A percentile compares a stretch with the other conserved stretches of the same genome.
These are phyloP conservation scores for Leistus spinibarbis DNA, from an alignment of 2,888 invertebrate genomes.

Conservation along the genomic window DNA sequence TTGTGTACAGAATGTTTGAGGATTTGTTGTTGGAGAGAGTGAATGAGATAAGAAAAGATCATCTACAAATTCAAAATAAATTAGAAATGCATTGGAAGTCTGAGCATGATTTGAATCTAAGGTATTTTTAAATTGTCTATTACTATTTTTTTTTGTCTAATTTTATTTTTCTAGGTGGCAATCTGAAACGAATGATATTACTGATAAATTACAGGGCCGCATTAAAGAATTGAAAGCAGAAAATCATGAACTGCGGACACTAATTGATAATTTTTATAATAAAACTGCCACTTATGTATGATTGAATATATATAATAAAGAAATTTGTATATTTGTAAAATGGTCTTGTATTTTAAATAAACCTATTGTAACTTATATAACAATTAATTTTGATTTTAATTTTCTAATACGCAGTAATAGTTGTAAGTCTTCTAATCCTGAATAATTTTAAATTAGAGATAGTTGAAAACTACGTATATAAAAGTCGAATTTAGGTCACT, in stretches of 20 bases:
- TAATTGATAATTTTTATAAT: background rate
- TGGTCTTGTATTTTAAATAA: background rate
- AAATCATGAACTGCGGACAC: conserved; percentile 53
- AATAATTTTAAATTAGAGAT: background rate
- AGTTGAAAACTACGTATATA: no score
- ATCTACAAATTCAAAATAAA: conserved; percentile 56
- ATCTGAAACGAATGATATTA: conserved; percentile 66
- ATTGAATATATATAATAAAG: background rate
- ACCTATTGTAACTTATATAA: background rate
- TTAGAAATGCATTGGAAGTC: conserved; percentile 64
- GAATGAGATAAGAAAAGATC: conserved; percentile 43
- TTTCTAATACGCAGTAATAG: background rate
- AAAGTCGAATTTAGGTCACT: no score
- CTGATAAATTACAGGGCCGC: conserved; percentile 65
- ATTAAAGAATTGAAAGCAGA: conserved; percentile 63
- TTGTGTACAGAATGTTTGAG: conserved; percentile 40
- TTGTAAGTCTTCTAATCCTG: no score
- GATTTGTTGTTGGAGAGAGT: conserved; percentile 44
- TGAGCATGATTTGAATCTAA: conserved; percentile 66
- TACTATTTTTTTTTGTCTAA: background rate
- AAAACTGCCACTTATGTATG: background rate
- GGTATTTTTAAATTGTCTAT: conserved; percentile 51
- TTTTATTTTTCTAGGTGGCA: conserved; percentile 63
- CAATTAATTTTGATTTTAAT: background rate
- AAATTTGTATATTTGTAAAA: background rate